Base-by-base conservation (phyloP, 1,140 invertebrate species). In the Mamestra configurata region DNA sequence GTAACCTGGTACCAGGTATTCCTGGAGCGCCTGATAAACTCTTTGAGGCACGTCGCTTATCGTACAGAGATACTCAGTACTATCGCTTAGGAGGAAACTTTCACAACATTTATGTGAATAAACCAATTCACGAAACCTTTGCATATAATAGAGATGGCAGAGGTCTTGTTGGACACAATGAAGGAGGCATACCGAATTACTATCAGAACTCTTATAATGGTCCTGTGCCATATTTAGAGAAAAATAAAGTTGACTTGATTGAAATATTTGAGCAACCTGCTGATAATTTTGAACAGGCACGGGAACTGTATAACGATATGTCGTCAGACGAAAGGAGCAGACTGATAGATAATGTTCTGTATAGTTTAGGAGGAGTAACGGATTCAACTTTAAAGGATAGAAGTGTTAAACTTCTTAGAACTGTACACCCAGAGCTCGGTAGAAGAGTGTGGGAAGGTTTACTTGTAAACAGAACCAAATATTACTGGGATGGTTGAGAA, bases 111-210 rank as follows among this genome's bases (percentile, higher is more conserved):
- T 97, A 98, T 20, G 97, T 99, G 20, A 99, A 99, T 89, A 98
- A 98, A 86, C 98, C 98, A 0, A 97, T 97, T 81, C 95, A 95
- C 79, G 83, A 85, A 72, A 83, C 92, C 0, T 93, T 92, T 53
- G 98, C 98, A 89, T 98, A 97, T 89, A 97, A 98, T 90, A 96
- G 98, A n/a, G 98, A 99, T 94, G 98, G 98, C 2, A 92, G 95
- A 15, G 96, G 96, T 95, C 94, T 96, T 10, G 86, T 95, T 22
- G 91, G 96, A 84, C 91, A 95, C 68, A 96, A 96, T 84, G 95
- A 97, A 95, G 96, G 94, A 78, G 97, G 97, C 51, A 97, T 97
- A 7, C 98, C 98, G 4, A 99, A 98, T 93, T 99, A 99, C 22
- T 81, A 81, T 61, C 79, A 64, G 0, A 81, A 81, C 31, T 71